Percentiles rank a stretch among this genome's conserved stretches.
Conservation (phyloP, 1,140 invertebrate genomes). For the Drosophila kohkoa region DNA sequence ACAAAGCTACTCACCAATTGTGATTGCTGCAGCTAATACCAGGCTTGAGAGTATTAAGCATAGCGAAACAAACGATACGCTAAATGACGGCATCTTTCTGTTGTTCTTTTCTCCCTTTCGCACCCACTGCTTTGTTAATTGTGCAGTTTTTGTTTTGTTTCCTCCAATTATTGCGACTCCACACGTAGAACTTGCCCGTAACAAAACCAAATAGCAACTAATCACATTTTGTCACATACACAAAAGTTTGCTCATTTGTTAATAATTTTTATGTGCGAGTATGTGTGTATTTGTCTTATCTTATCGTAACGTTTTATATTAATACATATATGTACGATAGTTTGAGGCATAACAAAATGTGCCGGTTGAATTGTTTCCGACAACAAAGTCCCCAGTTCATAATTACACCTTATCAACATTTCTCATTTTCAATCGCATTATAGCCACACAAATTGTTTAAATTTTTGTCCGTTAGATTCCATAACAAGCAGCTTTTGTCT, state of each 20-base stretch:
- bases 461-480: conserved; percentile 1
- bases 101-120: conserved; percentile 5
- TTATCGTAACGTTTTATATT: conserved; percentile 41
- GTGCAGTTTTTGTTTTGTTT: conserved; percentile 20
- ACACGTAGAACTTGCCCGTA: conserved; percentile 47
- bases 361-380: conserved; percentile 2
- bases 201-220: conserved; percentile 63
- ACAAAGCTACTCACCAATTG: conserved; percentile 44
- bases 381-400: background rate
- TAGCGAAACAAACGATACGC: conserved; percentile 13
- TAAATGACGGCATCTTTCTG: conserved; percentile 41
- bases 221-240: conserved; percentile 47
- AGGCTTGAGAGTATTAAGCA: conserved; percentile 5
- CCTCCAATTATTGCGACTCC: conserved; percentile 10
- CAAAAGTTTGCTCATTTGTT: conserved; percentile 31
- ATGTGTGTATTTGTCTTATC: conserved; percentile 28
- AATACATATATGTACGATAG: conserved; percentile 32
- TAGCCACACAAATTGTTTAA: background rate
- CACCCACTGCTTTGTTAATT: conserved; percentile 15
- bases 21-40: conserved; percentile 13
- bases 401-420: background rate
- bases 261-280: conserved; percentile 33
- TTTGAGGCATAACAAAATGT: conserved; percentile 18
- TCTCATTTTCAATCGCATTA: background rate
- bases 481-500: conserved; percentile 36